A percentile compares a stretch with the other conserved stretches of the same genome.
Evolutionary conservation across 92 coral and sea anemone genomes (phyloP).

Genomic region (Metridium senile): DNA sequence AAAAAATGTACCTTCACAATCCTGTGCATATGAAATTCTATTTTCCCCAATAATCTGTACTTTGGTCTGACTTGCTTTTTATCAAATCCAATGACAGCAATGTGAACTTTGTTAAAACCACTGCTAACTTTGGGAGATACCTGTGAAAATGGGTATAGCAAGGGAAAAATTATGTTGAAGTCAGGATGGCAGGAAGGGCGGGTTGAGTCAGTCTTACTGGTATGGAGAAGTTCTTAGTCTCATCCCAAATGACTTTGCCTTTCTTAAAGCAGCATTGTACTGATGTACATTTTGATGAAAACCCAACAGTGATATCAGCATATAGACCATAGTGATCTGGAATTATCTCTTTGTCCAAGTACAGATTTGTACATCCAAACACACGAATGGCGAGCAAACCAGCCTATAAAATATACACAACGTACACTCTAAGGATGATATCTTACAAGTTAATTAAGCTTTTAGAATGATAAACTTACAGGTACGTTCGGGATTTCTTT

Average conservation of each 20-base stretch:
- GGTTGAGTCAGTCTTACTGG: constrained; percentile 85
- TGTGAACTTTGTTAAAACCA: constrained; percentile 60
- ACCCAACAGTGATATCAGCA: constrained; percentile 76
- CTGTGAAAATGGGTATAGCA: constrained; percentile 5
- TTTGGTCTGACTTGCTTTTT: constrained; percentile 69
- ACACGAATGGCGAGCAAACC: constrained; percentile 89
- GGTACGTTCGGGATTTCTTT: constrained; percentile 69
- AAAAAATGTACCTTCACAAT: constrained; percentile 71
- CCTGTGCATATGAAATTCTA: constrained; percentile 88
- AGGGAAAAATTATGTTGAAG: no score
- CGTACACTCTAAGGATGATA: no score
- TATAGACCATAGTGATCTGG: constrained; percentile 87
- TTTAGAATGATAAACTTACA: constrained; percentile 58
- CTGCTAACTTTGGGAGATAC: constrained; percentile 65
- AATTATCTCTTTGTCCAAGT: constrained; percentile 72
- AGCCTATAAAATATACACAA: constrained; percentile 51
- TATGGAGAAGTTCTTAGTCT: constrained; percentile 79
- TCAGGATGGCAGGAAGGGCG: no score
- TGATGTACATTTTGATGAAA: constrained; percentile 77
- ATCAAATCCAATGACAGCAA: constrained; percentile 87
- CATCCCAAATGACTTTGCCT: constrained; percentile 95
- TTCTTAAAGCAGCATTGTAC: constrained; percentile 77
- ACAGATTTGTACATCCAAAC: constrained; percentile 89
- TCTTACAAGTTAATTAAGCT: no score
- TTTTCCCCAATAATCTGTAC: constrained; percentile 83